These are phyloP conservation scores for Nebria brevicollis DNA, from an alignment of 2,888 invertebrate genomes.

Conservation along the genomic window DNA sequence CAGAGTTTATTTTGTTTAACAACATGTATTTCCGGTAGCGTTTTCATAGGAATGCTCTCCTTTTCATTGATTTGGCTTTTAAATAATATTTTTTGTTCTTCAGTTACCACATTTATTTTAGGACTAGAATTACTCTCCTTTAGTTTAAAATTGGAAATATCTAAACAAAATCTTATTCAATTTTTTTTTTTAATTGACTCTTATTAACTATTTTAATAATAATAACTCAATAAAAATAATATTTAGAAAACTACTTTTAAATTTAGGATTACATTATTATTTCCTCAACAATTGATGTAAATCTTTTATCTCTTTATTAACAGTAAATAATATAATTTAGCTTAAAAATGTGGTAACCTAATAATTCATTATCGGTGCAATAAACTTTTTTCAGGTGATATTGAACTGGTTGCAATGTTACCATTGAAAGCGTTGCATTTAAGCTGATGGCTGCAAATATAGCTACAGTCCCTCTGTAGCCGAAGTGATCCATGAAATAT, in stretches of 20 bases:
- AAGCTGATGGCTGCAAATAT: slow-evolving; percentile 74
- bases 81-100: slow-evolving; percentile 1
- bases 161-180: background rate
- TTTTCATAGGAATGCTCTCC: background rate
- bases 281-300: too few relatives aligned
- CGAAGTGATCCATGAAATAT: slow-evolving; percentile 70
- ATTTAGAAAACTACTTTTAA: too few relatives aligned
- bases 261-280: too few relatives aligned
- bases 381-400: slow-evolving; percentile 71
- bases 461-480: slow-evolving; percentile 76
- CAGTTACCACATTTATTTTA: background rate
- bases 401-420: slow-evolving; percentile 78
- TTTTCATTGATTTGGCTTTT: background rate
- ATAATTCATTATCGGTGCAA: slow-evolving; percentile 53
- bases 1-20: background rate
- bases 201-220: too few relatives aligned
- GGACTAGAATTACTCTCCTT: background rate
- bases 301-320: too few relatives aligned
- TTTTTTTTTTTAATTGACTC: too few relatives aligned
- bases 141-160: background rate
- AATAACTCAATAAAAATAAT: too few relatives aligned
- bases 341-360: background rate
- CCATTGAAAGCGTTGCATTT: slow-evolving; percentile 74
- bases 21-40: background rate
- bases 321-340: background rate